A percentile compares a stretch with the other conserved stretches of the same genome.
phyloP scores from a whole-genome alignment of 2,113 vertebrate genomes.

The Chaenogobius annularis region DNA sequence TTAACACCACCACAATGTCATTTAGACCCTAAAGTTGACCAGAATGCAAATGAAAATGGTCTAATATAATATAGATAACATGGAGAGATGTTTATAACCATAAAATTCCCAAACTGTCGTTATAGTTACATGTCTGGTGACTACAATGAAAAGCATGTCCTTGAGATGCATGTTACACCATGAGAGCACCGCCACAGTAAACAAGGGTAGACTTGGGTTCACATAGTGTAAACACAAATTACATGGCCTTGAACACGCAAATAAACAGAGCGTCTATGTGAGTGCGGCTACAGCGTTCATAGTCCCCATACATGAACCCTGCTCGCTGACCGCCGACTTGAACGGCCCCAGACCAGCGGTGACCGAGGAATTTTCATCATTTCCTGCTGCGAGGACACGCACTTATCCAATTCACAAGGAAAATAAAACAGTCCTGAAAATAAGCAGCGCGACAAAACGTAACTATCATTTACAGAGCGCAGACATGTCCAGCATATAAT shows the following conservation, averaged over 20 bases:
- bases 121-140: neutral
- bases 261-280: conserved; percentile 41
- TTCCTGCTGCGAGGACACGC: conserved; percentile 43
- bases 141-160: neutral
- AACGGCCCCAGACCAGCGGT: conserved; percentile 36
- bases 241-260: conserved; percentile 40
- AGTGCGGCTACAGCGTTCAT: conserved; percentile 25
- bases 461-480: conserved; percentile 38
- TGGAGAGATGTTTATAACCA: too few species aligned
- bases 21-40: too few species aligned
- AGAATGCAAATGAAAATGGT: too few species aligned
- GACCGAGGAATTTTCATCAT: conserved; percentile 73
- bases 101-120: neutral
- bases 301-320: conserved; percentile 50
- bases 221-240: conserved; percentile 49
- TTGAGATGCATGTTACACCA: conserved; percentile 15
- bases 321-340: conserved; percentile 34
- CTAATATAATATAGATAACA: too few species aligned
- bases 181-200: conserved; percentile 22
- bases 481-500: conserved; percentile 37
- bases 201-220: conserved; percentile 40
- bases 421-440: conserved; percentile 61
- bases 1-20: too few species aligned
- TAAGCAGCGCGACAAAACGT: conserved; percentile 55
- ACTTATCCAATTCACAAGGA: conserved; percentile 49